Base-by-base conservation (phyloP, 2,888 invertebrate genomes). In the Daptonema setosum region DNA sequence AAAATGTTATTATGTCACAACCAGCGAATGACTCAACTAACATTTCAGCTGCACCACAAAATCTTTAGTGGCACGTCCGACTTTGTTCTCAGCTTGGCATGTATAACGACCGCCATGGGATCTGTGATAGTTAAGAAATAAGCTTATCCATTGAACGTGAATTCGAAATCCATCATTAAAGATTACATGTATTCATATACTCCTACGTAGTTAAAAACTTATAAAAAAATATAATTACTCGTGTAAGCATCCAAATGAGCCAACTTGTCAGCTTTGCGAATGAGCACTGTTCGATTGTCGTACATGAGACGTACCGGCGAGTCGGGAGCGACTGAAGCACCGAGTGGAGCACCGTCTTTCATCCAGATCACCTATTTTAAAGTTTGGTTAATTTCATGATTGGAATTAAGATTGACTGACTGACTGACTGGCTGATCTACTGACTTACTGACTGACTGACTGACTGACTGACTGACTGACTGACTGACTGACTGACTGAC, bases 51-150 rank as follows among this genome's bases (percentile, higher is more conserved):
- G 60, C 17, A 68, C 61, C n/a, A 66, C 55, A 56, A 66, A 68
- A 28, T 64, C 65, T 51, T 62, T 61, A 1, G 55, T 54, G 2
- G 60, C 62, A 17, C 63, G 61, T 2, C 75, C 75, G 1, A 72
- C 73, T 1, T 65, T 52, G 60, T 75, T 75, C 17, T 60, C 58
- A 0, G 72, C 74, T 30, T 66, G 54, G 63, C 75, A 75, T 8
- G 67, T 66, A 61, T 73, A 75, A 2, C 63, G 60, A 1, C 71
- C 71, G 28, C 60, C 68, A 53, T 72, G 30, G 17, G n/a, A n/a
- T n/a, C n/a, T n/a, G n/a, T n/a, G n/a, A n/a, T n/a, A n/a, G n/a
- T n/a, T n/a, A n/a, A n/a, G n/a, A n/a, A n/a, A n/a, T n/a, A n/a
- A n/a, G n/a, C n/a, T n/a, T n/a, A n/a, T n/a, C n/a, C n/a, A n/a